Base-by-base conservation (phyloP, 1,140 invertebrate genomes). In the Drosophila pectinifera region DNA sequence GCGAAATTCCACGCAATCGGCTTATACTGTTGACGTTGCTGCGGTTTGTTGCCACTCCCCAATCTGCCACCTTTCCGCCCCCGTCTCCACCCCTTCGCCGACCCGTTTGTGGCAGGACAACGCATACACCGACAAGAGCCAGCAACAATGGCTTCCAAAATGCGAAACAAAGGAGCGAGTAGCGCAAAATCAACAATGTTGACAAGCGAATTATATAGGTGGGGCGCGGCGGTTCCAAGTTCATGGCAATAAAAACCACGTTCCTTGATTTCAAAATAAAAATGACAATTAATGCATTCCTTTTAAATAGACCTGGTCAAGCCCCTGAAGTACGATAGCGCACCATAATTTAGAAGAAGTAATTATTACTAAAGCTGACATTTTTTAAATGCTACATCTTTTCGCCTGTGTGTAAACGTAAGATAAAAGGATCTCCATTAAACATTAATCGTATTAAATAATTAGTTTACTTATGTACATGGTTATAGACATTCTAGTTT, bases 1-100 rank as follows among this genome's bases (percentile, higher is more conserved):
- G 69, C 43, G 31, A 84, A 89, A 89, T 89, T 83, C 84, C 84
- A 89, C 73, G 73, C 85, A 89, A 89, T 89, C 84, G 80, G 84
- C 84, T 88, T 88, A 88, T 74, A 73, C 39, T 51, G 59, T 63
- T 77, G 72, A 63, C 75, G 82, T 83, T 73, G 79, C 69, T 88
- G 83, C 73, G 84, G 84, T 80, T 78, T 82, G 82, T 63, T 78
- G 80, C 58, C 73, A 68, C 61, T 61, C 62, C 62, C 56, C 54
- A 43, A 26, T 18, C 20, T 59, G 31, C 20, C 45, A 28, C 58
- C 20, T 26, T 28, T 13, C 46, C 11, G 10, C 18, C 22, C 26
- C 36, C 8, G 11, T n/a, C n/a, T 8, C 24, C 2, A 4, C 26
- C n/a, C 16, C 5, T 8, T 31, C 48, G 42, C 38, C 16, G 34